phyloP scores from a whole-genome alignment of 2,888 invertebrate genomes.

The Drosophila nr. medialis region DNA sequence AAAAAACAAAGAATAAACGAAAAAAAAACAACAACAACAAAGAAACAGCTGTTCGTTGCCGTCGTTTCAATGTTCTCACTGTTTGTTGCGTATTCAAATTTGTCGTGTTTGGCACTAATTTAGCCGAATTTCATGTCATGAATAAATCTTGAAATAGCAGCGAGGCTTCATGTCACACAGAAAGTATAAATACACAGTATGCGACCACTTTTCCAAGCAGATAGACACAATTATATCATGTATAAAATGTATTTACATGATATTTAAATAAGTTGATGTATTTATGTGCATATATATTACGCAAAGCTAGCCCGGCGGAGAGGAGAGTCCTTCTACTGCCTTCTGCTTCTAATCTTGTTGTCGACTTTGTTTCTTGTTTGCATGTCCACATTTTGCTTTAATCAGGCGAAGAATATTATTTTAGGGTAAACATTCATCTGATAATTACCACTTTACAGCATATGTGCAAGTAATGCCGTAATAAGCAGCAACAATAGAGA shows the following conservation, averaged over 20 bases:
- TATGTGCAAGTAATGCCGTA: conserved; percentile 69
- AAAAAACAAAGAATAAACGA: not conserved
- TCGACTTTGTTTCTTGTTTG: not conserved
- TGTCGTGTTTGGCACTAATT: conserved; percentile 4
- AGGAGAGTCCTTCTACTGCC: not conserved
- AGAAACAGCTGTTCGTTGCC: conserved; percentile 1
- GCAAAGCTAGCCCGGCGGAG: not conserved
- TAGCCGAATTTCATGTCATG: conserved; percentile 4
- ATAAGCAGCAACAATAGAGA: conserved; percentile 61
- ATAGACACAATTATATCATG: not conserved
- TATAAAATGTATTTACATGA: not conserved
- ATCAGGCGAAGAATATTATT: conserved; percentile 10
- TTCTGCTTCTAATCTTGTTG: not conserved
- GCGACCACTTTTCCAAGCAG: not conserved
- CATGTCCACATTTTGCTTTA: conserved; percentile 1
- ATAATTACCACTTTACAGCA: conserved; percentile 41
- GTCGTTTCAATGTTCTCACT: not conserved
- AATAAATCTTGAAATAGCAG: not conserved
- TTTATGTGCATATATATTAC: not conserved
- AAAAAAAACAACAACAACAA: not conserved
- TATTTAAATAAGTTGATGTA: not conserved
- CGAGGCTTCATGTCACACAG: not conserved
- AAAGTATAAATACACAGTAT: not conserved
- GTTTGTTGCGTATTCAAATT: conserved; percentile 1
- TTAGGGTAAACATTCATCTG: conserved; percentile 25